Evolutionary conservation across 2,113 vertebrate species (phyloP), one percentile per base, ranked within the genome.

Genomic region (Proterorhinus semilunaris): DNA sequence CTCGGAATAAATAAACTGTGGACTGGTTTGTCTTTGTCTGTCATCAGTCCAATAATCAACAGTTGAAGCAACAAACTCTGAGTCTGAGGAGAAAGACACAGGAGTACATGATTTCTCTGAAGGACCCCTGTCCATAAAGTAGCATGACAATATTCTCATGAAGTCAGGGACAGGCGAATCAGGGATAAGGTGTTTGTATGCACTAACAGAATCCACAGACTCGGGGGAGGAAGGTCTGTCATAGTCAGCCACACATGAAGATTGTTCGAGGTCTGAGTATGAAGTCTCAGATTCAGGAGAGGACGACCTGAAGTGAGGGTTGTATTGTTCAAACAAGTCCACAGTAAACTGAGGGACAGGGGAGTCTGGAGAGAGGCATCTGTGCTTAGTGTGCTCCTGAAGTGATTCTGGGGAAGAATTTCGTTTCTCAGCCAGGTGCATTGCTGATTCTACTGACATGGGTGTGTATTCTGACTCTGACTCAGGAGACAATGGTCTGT

Each of bases 161-260:
- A 88, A 86, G n/a, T 80, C 75, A 42, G 85, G 87, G 2, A 86
- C 74, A 1, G 86, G 85, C 36, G 86, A 91, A 71, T 90, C 89
- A 3, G 84, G 80, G 16, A 83, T 6, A 0, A 86, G 67, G 42
- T 11, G 57, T 43, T 15, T 69, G 63, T 77, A 82, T 59, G 80
- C 71, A 51, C 1, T 62, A 64, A 80, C 27, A 45, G 86, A 86
- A 47, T 74, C 82, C 49, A 82, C 21, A 5, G 90, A 91, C 61
- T 91, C 91, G 72, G 85, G 84, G 48, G 89, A 91, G 44, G 86
- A 85, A 62, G 88, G 80, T 69, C 87, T 85, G 42, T 86, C 76
- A 46, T 45, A 70, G 12, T 90, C 83, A 67, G 55, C 4, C 36
- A 50, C 51, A 69, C 71, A 68, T 27, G 79, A 65, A 16, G 51